Conservation (phyloP, 2,113 vertebrate genomes). For the Leiothrix lutea region DNA sequence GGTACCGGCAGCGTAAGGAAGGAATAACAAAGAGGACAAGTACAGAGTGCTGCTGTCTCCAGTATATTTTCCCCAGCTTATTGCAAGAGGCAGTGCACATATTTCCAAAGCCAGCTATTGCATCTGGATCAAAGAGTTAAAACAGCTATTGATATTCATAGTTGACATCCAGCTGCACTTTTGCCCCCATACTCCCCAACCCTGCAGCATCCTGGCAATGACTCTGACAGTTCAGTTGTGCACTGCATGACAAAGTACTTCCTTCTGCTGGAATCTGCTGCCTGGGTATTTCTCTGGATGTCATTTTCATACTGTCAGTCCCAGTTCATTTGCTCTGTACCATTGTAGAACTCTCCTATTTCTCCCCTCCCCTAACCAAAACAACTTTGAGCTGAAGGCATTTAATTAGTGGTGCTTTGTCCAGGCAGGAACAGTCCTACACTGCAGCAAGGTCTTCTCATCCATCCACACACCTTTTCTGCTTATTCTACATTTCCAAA, state of each 20-base stretch:
- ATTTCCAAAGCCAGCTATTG: background rate
- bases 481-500: background rate
- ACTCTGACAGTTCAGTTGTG: background rate
- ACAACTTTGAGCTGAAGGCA: background rate
- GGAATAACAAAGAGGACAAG: background rate
- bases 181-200: background rate
- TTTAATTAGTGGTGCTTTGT: background rate
- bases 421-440: background rate
- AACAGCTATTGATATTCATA: slow-evolving; percentile 3
- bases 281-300: background rate
- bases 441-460: background rate
- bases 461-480: background rate
- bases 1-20: background rate
- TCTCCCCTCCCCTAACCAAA: background rate
- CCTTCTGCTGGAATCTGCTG: background rate
- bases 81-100: background rate
- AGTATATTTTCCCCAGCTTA: background rate
- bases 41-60: background rate
- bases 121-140: slow-evolving; percentile 22
- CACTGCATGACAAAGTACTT: background rate
- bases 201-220: background rate
- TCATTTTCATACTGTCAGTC: background rate
- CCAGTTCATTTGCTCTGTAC: background rate
- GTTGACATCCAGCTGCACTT: background rate
- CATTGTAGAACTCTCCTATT: background rate